Evolutionary conservation across 1,140 invertebrate genomes (phyloP), one percentile per base, ranked within the genome.

Genomic region (Drosophila nigromelanica): DNA sequence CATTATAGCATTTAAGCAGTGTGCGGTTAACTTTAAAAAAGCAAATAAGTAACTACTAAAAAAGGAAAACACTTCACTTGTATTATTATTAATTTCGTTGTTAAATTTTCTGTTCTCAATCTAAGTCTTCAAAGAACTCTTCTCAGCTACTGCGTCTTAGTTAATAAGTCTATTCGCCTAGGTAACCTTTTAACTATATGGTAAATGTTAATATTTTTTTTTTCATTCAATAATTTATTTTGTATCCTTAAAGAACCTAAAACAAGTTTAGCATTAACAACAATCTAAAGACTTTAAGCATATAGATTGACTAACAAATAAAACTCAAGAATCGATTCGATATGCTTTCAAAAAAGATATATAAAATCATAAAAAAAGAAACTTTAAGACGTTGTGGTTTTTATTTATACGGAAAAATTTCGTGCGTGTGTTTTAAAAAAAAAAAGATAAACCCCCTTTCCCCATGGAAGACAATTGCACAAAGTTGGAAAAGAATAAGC

Each of bases 191-290:
- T 68, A 69, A 63, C 35, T 63, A 11, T 63, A 74, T 62, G 72
- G 58, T 74, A 64, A 63, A 58, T 74, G 72, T 74, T 74, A 73
- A 63, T 48, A 76, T 78, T 86, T 80, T 86, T 78, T 86, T 80
- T 86, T 78, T 59, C 82, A 87, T 82, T 87, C 60, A 67, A 68
- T 86, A 87, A 86, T 86, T 86, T 87, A 87, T 86, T 87, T 76
- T 86, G 78, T 86, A 87, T 74, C 76, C 51, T 76, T 67, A 68
- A 69, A 54, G 30, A 48, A 51, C 10, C 35, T 33, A 59, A 61
- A 77, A 63, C 37, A 45, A 67, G 48, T 43, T 67, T 61, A 73
- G 55, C 35, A 54, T 67, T 73, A 80, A 71, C 61, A 56, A 75
- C 73, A 76, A 87, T 76, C 82, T 82, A 70, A 75, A 87, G 80